Evolutionary conservation across 2,797 vertebrate species (phyloP).

Genomic region (Pangasius macronema): DNA sequence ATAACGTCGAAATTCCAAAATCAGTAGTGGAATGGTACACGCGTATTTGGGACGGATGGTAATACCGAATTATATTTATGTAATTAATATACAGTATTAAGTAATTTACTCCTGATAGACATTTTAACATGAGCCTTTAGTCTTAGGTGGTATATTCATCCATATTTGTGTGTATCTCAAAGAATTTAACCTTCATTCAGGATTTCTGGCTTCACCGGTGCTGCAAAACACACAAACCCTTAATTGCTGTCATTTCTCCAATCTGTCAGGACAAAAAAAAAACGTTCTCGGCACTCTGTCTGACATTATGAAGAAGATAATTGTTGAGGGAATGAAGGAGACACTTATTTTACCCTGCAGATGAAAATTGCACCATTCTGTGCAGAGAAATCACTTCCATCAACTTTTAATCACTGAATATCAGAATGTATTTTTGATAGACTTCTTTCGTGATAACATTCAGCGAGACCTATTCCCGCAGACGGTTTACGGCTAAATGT

Average conservation of each 20-base stretch:
- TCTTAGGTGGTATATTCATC: not conserved
- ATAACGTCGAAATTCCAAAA: no score
- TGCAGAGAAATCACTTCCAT: slow-evolving; percentile 32
- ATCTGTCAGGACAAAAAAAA: slow-evolving; percentile 24
- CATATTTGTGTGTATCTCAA: not conserved
- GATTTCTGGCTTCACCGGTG: not conserved
- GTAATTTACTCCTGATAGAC: not conserved
- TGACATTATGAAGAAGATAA: slow-evolving; percentile 38
- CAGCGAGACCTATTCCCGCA: no score
- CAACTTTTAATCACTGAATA: slow-evolving; percentile 40
- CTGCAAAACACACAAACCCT: not conserved
- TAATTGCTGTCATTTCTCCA: slow-evolving; percentile 39
- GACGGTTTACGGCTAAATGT: no score
- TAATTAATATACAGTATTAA: not conserved
- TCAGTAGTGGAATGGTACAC: no score
- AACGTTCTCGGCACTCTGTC: slow-evolving; percentile 10
- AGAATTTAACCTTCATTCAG: not conserved
- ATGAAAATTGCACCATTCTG: slow-evolving; percentile 12
- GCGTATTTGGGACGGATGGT: no score
- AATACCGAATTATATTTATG: no score
- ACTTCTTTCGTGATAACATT: no score
- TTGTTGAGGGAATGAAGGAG: slow-evolving; percentile 32
- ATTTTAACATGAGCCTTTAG: not conserved
- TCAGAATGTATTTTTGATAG: no score
- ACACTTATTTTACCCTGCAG: slow-evolving; percentile 24